Percentiles rank a stretch among this genome's conserved stretches.
Conservation (phyloP, 2,888 invertebrate species). For the Sipha maydis region DNA sequence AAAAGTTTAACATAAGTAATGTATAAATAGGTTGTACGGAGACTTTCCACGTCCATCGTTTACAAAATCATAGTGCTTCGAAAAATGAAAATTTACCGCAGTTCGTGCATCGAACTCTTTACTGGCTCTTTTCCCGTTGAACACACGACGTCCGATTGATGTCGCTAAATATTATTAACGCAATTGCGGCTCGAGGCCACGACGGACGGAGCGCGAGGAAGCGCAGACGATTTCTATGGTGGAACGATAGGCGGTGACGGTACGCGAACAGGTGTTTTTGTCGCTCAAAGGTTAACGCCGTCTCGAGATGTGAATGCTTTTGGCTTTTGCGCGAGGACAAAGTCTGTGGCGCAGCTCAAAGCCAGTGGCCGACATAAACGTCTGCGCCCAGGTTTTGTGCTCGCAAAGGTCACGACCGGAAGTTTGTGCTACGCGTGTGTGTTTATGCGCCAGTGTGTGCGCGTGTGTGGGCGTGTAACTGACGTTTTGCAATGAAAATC, state of each 20-base stretch:
- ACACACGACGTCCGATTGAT: too few species aligned
- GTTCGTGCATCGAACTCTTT: too few species aligned
- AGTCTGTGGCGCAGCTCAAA: not conserved
- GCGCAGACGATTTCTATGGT: not conserved
- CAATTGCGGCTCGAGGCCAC: too few species aligned
- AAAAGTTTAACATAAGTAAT: too few species aligned
- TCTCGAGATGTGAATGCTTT: not conserved
- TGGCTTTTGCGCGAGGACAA: not conserved
- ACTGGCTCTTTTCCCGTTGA: too few species aligned
- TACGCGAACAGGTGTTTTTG: not conserved
- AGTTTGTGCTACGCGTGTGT: not conserved
- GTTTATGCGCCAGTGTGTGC: not conserved
- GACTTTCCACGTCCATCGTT: too few species aligned
- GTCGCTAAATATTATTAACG: too few species aligned
- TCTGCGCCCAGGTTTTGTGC: not conserved
- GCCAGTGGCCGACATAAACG: not conserved
- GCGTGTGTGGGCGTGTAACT: not conserved
- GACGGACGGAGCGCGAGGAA: not conserved
- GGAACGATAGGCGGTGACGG: not conserved
- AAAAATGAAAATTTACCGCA: too few species aligned
- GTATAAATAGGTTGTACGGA: too few species aligned
- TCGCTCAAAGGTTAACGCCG: not conserved
- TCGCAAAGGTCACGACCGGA: slow-evolving; percentile 2
- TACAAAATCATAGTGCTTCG: too few species aligned
- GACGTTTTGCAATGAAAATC: not conserved